Evolutionary conservation across 2,113 vertebrate genomes (phyloP).

Genomic region (Tinamus guttatus): DNA sequence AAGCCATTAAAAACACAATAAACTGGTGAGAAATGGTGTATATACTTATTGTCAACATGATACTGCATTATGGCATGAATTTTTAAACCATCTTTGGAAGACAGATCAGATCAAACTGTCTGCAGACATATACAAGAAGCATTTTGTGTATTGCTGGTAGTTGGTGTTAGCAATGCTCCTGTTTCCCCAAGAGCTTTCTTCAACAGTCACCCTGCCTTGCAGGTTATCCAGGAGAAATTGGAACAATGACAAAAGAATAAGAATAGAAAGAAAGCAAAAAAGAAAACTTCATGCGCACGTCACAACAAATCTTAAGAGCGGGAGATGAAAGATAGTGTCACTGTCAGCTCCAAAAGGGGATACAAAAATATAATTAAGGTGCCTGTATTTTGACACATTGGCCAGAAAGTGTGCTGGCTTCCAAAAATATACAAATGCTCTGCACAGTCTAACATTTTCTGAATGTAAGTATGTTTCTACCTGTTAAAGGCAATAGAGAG

Average conservation of each 20-base stretch:
- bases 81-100: not conserved
- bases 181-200: not conserved
- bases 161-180: not conserved
- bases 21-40: not conserved
- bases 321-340: not conserved
- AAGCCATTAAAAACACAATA: not conserved
- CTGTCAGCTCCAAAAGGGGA: not conserved
- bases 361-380: not conserved
- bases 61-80: not conserved
- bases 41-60: not conserved
- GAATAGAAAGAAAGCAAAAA: not conserved
- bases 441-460: constrained; percentile 24
- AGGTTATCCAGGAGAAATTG: not conserved
- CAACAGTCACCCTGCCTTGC: not conserved
- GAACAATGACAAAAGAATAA: not conserved
- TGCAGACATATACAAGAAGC: not conserved
- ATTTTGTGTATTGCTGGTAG: not conserved
- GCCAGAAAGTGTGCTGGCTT: not conserved
- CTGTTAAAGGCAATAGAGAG: constrained; percentile 55
- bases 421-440: not conserved
- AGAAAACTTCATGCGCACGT: not conserved
- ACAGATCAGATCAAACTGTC: not conserved
- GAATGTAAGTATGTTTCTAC: constrained; percentile 46
- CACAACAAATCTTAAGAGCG: not conserved
- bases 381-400: not conserved